Percentiles rank a stretch among this genome's conserved stretches.
Conservation (phyloP, 2,113 vertebrate species). For the Crotalus helleri region DNA sequence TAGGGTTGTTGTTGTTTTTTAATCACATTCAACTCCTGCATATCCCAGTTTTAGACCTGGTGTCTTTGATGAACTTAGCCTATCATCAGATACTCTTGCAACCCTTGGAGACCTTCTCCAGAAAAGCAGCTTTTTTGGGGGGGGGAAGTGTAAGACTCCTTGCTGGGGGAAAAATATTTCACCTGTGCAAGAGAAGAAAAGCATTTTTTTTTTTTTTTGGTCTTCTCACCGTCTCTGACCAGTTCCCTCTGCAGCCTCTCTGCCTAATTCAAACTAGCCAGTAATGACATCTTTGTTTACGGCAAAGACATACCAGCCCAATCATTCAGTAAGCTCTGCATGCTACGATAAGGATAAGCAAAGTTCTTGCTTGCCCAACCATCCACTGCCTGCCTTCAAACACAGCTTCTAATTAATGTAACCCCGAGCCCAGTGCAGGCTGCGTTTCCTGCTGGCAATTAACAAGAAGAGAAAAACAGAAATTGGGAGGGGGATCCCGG, state of each 20-base stretch:
- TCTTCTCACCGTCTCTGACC: neutral
- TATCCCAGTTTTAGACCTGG: neutral
- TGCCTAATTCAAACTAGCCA: constrained; percentile 8
- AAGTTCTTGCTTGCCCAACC: neutral
- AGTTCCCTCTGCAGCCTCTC: neutral
- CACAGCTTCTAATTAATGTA: constrained; percentile 57
- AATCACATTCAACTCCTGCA: neutral
- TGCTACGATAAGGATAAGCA: neutral
- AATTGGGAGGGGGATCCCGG: constrained; percentile 32
- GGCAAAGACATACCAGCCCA: neutral
- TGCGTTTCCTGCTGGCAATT: constrained; percentile 41
- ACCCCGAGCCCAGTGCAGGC: constrained; percentile 34
- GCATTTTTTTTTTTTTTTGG: neutral
- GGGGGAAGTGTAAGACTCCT: neutral
- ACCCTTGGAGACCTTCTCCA: neutral
- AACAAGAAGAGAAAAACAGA: constrained; percentile 50
- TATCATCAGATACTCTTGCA: neutral
- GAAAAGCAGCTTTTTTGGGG: neutral
- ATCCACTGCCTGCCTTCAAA: constrained; percentile 42
- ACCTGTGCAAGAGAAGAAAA: neutral
- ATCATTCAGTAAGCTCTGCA: constrained; percentile 23
- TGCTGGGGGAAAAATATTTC: neutral
- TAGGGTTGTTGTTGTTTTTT: neutral
- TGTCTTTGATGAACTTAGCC: neutral
- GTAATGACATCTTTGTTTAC: constrained; percentile 19